These are phyloP conservation scores for Heliconius himera DNA, from an alignment of 1,140 invertebrate genomes.

Conservation along the genomic window DNA sequence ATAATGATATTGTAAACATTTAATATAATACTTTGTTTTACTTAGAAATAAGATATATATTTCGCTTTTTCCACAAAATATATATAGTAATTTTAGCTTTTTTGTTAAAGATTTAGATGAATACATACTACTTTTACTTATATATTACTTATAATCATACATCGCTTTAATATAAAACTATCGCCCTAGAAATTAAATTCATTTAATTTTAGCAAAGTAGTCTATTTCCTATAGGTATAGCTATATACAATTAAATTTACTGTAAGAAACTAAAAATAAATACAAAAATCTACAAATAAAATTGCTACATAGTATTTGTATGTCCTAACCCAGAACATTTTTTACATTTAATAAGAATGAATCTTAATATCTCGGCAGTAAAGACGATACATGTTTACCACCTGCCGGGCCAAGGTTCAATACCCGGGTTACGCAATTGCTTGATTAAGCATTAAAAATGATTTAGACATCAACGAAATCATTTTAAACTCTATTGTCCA, in stretches of 20 bases:
- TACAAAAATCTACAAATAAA: background rate
- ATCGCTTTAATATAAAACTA: too few species aligned
- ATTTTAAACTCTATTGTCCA: background rate
- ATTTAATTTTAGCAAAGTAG: too few species aligned
- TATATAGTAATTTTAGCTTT: too few species aligned
- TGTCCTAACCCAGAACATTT: background rate
- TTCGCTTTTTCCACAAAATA: too few species aligned
- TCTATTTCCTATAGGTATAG: too few species aligned
- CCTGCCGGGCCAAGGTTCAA: constrained; percentile 49
- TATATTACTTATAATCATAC: too few species aligned
- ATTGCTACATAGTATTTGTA: background rate
- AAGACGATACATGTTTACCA: constrained; percentile 33
- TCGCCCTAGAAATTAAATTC: too few species aligned
- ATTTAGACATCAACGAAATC: background rate
- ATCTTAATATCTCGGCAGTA: constrained; percentile 28
- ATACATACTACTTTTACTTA: too few species aligned
- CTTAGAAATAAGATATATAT: too few species aligned
- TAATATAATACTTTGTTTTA: too few species aligned
- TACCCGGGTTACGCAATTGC: constrained; percentile 38
- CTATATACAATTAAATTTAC: background rate
- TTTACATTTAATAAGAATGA: constrained; percentile 20
- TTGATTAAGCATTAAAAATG: constrained; percentile 38
- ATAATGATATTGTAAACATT: too few species aligned
- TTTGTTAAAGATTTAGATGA: too few species aligned
- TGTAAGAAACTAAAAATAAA: background rate